Evolutionary conservation across 2,113 vertebrate genomes (phyloP).

Genomic region (Oreochromis spilurus): DNA sequence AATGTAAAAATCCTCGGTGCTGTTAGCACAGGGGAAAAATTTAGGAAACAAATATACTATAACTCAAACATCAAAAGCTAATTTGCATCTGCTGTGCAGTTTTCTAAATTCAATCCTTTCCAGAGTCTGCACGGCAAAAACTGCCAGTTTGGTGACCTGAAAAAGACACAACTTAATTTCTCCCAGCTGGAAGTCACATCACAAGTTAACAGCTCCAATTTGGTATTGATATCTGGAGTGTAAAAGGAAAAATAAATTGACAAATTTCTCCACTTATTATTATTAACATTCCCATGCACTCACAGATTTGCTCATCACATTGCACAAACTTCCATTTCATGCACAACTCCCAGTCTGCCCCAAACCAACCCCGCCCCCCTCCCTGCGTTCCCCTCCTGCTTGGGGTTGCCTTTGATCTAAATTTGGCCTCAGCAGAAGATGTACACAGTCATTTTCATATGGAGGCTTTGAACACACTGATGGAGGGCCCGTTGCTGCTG

Average conservation of each 20-base stretch:
- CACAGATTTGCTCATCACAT: conserved; percentile 53
- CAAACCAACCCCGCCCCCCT: background rate
- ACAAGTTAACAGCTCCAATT: conserved; percentile 37
- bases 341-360: conserved; percentile 45
- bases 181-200: conserved; percentile 39
- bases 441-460: conserved; percentile 77
- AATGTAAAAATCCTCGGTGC: background rate
- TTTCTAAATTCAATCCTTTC: conserved; percentile 7
- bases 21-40: background rate
- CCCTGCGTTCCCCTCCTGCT: conserved; percentile 20
- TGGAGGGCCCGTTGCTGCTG: conserved; percentile 77
- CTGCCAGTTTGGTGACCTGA: conserved; percentile 30
- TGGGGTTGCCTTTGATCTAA: conserved; percentile 73
- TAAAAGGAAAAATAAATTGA: conserved; percentile 44
- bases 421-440: conserved; percentile 68
- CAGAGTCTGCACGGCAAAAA: background rate
- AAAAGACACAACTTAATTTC: conserved; percentile 45
- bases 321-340: conserved; percentile 57
- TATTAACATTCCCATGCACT: conserved; percentile 47
- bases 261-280: conserved; percentile 53
- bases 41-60: background rate
- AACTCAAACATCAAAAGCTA: conserved; percentile 42
- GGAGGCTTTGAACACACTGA: conserved; percentile 91
- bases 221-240: conserved; percentile 26
- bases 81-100: conserved; percentile 4